Percentiles rank a stretch among this genome's conserved stretches.
Evolutionary conservation across 1,140 invertebrate genomes (phyloP).

Genomic region (Metaphire vulgaris): DNA sequence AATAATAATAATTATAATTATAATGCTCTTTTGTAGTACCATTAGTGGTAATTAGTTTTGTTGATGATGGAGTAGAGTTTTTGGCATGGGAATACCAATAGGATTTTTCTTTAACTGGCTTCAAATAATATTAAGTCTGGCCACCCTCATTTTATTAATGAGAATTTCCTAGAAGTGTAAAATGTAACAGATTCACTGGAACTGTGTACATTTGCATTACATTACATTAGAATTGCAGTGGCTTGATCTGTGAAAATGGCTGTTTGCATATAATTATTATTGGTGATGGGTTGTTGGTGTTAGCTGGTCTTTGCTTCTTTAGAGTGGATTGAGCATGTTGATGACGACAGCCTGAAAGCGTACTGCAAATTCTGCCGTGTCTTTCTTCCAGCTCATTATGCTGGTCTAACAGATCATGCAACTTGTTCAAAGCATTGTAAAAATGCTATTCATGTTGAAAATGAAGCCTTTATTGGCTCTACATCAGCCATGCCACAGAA

Average conservation of each 20-base stretch:
- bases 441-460: background rate
- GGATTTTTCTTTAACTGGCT: too few relatives aligned
- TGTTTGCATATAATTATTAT: background rate
- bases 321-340: background rate
- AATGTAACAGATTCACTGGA: background rate
- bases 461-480: background rate
- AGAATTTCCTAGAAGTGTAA: background rate
- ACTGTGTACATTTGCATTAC: background rate
- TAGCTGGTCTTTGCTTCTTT: background rate
- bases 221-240: background rate
- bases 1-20: too few relatives aligned
- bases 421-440: background rate
- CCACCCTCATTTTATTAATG: background rate
- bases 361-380: background rate
- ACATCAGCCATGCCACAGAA: background rate
- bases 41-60: too few relatives aligned
- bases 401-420: background rate
- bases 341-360: background rate
- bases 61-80: too few relatives aligned
- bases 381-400: background rate
- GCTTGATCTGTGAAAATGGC: background rate
- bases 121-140: background rate
- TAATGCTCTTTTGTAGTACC: too few relatives aligned
- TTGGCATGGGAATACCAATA: too few relatives aligned
- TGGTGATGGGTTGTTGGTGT: background rate